A percentile compares a stretch with the other conserved stretches of the same genome.
These are phyloP conservation scores for Polydrusus pterygomalis DNA, from an alignment of 2,888 invertebrate genomes.

Conservation along the genomic window DNA sequence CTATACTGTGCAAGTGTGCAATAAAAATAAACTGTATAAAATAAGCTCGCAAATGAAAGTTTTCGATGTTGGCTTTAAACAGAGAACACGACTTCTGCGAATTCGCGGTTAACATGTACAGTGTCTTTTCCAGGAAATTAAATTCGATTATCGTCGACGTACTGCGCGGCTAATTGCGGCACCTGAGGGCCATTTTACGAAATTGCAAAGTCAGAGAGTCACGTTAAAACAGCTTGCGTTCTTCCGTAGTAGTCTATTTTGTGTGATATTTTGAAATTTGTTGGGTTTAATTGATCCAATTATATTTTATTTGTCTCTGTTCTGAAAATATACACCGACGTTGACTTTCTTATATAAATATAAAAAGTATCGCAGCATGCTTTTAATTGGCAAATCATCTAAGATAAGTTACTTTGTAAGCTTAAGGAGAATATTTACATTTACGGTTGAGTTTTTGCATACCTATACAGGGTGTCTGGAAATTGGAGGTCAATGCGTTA, in stretches of 20 bases:
- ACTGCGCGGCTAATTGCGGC: slow-evolving; percentile 50
- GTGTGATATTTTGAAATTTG: slow-evolving; percentile 12
- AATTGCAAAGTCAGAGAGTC: slow-evolving; percentile 42
- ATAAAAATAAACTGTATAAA: slow-evolving; percentile 28
- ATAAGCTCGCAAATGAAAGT: slow-evolving; percentile 37
- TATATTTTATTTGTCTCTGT: neutral
- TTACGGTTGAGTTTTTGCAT: no score
- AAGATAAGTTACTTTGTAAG: neutral
- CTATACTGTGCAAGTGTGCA: neutral
- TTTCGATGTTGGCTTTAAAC: slow-evolving; percentile 44
- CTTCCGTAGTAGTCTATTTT: slow-evolving; percentile 7
- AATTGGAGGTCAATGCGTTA: no score
- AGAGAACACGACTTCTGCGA: slow-evolving; percentile 37
- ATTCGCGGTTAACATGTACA: slow-evolving; percentile 37
- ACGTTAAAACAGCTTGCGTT: slow-evolving; percentile 33
- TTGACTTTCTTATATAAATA: neutral
- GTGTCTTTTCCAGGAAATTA: slow-evolving; percentile 55
- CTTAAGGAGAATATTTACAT: neutral
- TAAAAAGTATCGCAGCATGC: neutral
- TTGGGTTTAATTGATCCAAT: slow-evolving; percentile 19
- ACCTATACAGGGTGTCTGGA: no score
- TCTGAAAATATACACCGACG: neutral
- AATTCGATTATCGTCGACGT: slow-evolving; percentile 51
- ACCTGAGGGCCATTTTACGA: slow-evolving; percentile 52
- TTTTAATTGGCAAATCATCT: neutral